Evolutionary conservation across 1,140 invertebrate genomes (phyloP), one percentile per base, ranked within the genome.

Genomic region (Drosophila orena): DNA sequence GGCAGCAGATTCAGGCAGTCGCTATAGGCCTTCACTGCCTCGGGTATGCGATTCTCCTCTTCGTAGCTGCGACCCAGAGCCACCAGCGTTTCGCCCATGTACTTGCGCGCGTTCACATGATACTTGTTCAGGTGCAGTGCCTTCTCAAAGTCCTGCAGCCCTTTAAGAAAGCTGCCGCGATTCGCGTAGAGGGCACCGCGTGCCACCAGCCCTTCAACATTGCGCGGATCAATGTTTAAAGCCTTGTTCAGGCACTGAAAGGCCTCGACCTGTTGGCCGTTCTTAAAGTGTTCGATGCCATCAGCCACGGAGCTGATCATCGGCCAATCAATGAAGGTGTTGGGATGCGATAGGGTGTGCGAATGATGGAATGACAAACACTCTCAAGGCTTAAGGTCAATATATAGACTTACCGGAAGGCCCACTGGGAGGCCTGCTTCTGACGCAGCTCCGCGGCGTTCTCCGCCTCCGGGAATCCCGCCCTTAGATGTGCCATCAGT

Each of bases 201-300:
- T 11, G 98, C 98, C 1, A 98, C 98, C 44, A 98, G 93, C 47
- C 97, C 98, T 93, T 99, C 98, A 1, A 98, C 97, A 94, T 98
- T 99, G 74, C 96, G 94, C 8, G 96, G 95, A 94, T 99, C 98
- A 80, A 99, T 98, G 90, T 95, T 96, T 2, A 99, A 93, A 2
- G 98, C 98, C 93, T 98, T 98, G 93, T 98, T 99, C 1, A 99
- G 94, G 89, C 97, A 97, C 91, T 98, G 98, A 93, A 98, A 98
- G 42, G 98, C 98, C 94, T 99, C 98, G 5, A 96, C 95, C 88
- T 98, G 96, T 84, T 97, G 94, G 42, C 97, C 97, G 59, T 95
- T 95, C 93, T 98, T 99, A 93, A 98, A 98, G 94, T 97, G 96
- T 90, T 97, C 96, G 77, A 99, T 98, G 64, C 98, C 98, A 93